A percentile compares a stretch with the other conserved stretches of the same genome.
Conservation (phyloP, 2,888 invertebrate genomes). For the Xestoiulus laeticollis region DNA sequence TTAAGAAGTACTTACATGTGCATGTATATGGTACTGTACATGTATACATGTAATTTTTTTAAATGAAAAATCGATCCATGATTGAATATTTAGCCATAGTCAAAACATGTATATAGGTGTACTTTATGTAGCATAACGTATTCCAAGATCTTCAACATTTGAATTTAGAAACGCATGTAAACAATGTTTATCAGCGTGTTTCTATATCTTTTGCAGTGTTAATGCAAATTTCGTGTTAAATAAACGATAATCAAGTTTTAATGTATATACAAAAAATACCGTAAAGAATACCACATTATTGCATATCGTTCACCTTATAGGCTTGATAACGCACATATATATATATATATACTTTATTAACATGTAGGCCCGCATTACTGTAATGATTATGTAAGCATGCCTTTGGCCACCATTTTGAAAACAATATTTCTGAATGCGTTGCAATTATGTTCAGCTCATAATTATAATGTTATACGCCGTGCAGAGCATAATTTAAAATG, state of each 20-base stretch:
- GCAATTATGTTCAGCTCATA: background rate
- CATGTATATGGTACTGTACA: too few species aligned
- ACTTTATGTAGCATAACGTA: too few species aligned
- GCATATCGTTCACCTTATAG: background rate
- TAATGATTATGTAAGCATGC: background rate
- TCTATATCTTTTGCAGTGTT: background rate
- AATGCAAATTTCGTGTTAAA: background rate
- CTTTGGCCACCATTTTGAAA: constrained; percentile 43
- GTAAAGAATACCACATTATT: background rate
- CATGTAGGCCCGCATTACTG: background rate
- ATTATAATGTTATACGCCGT: constrained; percentile 10
- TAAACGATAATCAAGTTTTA: background rate
- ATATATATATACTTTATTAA: background rate
- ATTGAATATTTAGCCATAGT: too few species aligned
- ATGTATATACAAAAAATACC: background rate
- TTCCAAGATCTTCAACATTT: background rate
- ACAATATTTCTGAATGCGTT: constrained; percentile 4
- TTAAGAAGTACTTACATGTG: too few species aligned
- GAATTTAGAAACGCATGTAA: background rate
- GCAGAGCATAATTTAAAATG: background rate
- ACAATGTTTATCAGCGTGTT: too few species aligned
- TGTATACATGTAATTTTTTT: too few species aligned
- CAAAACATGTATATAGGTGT: too few species aligned
- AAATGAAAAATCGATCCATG: too few species aligned
- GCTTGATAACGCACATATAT: background rate